phyloP scores from a whole-genome alignment of 2,113 vertebrate species.

The Ptychochromis oligacanthus region DNA sequence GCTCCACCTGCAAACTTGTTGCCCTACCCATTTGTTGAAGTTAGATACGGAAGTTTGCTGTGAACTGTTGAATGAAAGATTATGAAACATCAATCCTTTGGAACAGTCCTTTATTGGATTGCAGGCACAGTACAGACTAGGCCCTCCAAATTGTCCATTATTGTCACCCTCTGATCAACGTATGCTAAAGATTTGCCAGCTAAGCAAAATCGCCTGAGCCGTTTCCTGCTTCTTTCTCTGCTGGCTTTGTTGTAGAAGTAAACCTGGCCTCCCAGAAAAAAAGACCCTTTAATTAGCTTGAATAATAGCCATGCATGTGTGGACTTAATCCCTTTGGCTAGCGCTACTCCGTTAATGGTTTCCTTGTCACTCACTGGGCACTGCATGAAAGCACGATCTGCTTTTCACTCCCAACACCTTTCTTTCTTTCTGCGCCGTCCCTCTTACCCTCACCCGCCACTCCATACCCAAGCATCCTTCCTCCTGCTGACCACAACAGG shows the following conservation, averaged over 20 bases:
- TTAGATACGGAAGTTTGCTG: neutral
- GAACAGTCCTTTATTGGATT: conserved; percentile 32
- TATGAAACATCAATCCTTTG: conserved; percentile 9
- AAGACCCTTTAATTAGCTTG: conserved; percentile 79
- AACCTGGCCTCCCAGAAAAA: conserved; percentile 74
- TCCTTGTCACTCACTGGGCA: conserved; percentile 81
- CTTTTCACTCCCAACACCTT: conserved; percentile 79
- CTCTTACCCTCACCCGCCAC: conserved; percentile 37
- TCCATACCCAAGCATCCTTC: conserved; percentile 55
- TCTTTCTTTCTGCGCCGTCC: conserved; percentile 55
- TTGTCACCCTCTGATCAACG: conserved; percentile 50
- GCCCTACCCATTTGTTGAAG: neutral
- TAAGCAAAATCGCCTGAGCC: conserved; percentile 67
- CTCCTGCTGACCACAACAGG: conserved; percentile 55
- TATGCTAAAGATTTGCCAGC: conserved; percentile 63
- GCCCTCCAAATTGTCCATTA: conserved; percentile 43
- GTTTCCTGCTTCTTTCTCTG: conserved; percentile 76
- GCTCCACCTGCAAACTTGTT: neutral
- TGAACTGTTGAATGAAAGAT: neutral
- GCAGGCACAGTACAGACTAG: conserved; percentile 18
- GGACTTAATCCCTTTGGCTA: conserved; percentile 81
- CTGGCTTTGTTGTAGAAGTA: conserved; percentile 75
- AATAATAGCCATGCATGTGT: conserved; percentile 83
- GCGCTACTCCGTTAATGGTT: conserved; percentile 79
- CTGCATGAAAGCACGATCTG: conserved; percentile 76